Evolutionary conservation across 2,113 vertebrate genomes (phyloP).

Genomic region (Lethenteron reissneri): DNA sequence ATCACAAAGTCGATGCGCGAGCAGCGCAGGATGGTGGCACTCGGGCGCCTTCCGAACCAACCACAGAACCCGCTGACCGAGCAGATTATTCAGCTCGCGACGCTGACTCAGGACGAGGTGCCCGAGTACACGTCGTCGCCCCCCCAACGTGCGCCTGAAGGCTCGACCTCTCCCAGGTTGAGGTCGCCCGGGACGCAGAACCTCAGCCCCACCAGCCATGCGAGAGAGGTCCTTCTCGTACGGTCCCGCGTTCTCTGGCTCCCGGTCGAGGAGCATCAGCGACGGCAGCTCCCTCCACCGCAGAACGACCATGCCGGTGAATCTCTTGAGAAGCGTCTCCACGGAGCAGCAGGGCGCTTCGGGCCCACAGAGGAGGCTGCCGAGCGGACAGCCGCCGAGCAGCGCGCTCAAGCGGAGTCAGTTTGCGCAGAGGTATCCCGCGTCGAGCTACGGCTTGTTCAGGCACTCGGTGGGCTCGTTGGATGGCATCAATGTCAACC

Average conservation of each 20-base stretch:
- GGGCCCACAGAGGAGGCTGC: too few species aligned
- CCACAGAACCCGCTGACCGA: constrained; percentile 31
- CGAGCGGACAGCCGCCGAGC: too few species aligned
- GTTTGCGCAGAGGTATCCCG: too few species aligned
- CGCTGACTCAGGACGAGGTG: background rate
- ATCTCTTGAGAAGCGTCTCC: background rate
- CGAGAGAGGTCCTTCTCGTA: too few species aligned
- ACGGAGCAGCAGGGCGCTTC: background rate
- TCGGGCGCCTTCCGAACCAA: background rate
- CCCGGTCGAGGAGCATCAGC: background rate
- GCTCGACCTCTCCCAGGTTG: background rate
- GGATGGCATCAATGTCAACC: constrained; percentile 12
- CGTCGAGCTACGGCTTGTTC: too few species aligned
- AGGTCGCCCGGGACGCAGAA: too few species aligned
- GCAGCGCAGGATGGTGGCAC: constrained; percentile 15
- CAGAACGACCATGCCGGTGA: background rate
- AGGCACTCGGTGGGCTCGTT: too few species aligned
- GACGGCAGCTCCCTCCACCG: background rate
- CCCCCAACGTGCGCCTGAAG: background rate
- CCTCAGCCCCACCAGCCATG: too few species aligned
- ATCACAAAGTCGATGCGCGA: constrained; percentile 29
- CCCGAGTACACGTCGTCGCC: background rate
- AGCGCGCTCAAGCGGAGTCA: too few species aligned
- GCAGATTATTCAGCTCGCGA: constrained; percentile 44
- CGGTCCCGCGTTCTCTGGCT: background rate